Conservation (phyloP, 2,797 vertebrate species). For the Labroides dimidiatus region DNA sequence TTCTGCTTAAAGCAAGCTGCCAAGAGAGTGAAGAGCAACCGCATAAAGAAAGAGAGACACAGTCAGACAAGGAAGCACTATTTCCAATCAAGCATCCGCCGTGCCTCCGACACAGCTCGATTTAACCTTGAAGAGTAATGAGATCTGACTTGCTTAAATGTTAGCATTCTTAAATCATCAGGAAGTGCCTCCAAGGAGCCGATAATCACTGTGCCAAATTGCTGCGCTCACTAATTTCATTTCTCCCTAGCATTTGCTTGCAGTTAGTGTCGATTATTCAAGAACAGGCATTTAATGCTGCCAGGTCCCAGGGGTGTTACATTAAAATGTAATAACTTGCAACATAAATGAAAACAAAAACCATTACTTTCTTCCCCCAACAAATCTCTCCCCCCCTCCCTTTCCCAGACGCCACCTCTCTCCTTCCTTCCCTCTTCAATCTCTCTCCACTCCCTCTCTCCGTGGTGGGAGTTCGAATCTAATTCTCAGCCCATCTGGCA, state of each 20-base stretch:
- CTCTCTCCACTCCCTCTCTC: slow-evolving; percentile 68
- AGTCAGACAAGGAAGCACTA: slow-evolving; percentile 60
- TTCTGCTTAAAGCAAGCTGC: slow-evolving; percentile 41
- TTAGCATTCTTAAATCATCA: slow-evolving; percentile 88
- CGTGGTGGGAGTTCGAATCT: slow-evolving; percentile 84
- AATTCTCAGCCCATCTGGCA: slow-evolving; percentile 86
- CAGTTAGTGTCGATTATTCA: slow-evolving; percentile 90
- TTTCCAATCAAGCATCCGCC: slow-evolving; percentile 79
- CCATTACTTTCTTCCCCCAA: slow-evolving; percentile 69
- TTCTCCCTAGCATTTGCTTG: slow-evolving; percentile 87
- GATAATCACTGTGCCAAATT: slow-evolving; percentile 88
- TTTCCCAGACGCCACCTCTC: slow-evolving; percentile 49
- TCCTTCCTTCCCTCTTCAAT: slow-evolving; percentile 61
- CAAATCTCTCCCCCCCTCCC: slow-evolving; percentile 55
- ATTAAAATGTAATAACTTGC: slow-evolving; percentile 89
- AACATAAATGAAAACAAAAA: slow-evolving; percentile 90
- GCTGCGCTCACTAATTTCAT: slow-evolving; percentile 85
- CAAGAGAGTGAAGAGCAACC: slow-evolving; percentile 45
- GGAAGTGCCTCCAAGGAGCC: slow-evolving; percentile 84
- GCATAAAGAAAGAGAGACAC: slow-evolving; percentile 65
- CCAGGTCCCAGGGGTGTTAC: slow-evolving; percentile 83
- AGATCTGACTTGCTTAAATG: slow-evolving; percentile 89
- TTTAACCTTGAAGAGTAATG: slow-evolving; percentile 90
- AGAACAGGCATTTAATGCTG: slow-evolving; percentile 89
- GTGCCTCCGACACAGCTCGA: slow-evolving; percentile 76